Base-by-base conservation (phyloP, 2,888 invertebrate genomes). In the Platycnemis pennipes region DNA sequence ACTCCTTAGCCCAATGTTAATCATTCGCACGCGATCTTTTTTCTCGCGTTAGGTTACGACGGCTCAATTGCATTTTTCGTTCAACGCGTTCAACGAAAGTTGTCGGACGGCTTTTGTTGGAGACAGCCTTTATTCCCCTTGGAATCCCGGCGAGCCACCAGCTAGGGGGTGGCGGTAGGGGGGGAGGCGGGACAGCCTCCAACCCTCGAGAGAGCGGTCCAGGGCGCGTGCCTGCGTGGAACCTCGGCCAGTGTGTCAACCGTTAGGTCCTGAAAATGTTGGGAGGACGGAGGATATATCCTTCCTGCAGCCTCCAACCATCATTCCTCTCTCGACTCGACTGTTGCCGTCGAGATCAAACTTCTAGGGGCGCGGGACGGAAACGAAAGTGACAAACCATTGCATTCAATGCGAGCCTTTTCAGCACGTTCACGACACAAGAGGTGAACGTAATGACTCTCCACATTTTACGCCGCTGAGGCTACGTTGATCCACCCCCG, bases 201-300 rank as follows among this genome's bases (percentile, higher is more conserved):
- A 49, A 49, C 13, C 19, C 49, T 49, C 26, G 87, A 2, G 37
- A 45, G n/a, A 22, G 87, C 26, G 87, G 87, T n/a, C n/a, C 45
- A 16, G 45, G 87, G 44, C 87, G 53, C 44, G 42, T n/a, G 42
- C 19, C 56, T n/a, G 44, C 37, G 53, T 42, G 26, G 37, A n/a
- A 16, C 42, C 63, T 63, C 63, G 91, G 91, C 91, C 91, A 91
- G 91, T 91, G 63, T 91, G 91, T 91, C 91, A 69, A 91, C 91
- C 91, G 91, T 91, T 91, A 91, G 63, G 26, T 63, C 69, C 91
- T 91, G 37, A 91, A 89, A 63, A 77, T 77, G 37, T 37, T 77
- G 91, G 26, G 63, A 22, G 87, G 87, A 2, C 5, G 87, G 87
- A 2, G 19, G 37, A 77, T 45, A n/a, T n/a, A n/a, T n/a, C 87